Evolutionary conservation across 2,113 vertebrate genomes (phyloP).

Genomic region (Fukomys damarensis): DNA sequence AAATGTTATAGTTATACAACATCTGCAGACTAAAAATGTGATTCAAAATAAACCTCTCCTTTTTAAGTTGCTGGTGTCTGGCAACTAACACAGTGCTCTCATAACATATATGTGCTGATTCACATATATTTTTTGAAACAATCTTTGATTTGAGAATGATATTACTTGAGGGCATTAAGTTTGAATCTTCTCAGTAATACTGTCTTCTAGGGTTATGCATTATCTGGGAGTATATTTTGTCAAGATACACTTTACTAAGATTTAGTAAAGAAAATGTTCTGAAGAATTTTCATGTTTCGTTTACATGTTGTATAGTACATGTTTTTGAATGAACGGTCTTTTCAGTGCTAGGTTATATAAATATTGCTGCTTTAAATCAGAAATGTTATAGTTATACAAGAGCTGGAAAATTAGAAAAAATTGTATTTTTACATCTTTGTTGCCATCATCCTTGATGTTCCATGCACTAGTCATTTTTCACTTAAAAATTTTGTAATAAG

Average conservation of each 20-base stretch:
- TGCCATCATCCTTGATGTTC: not conserved
- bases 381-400: not conserved
- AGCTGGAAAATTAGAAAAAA: not conserved
- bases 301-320: not conserved
- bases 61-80: too few species aligned
- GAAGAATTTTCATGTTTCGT: not conserved
- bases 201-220: not conserved
- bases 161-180: not conserved
- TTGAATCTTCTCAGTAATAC: not conserved
- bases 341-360: not conserved
- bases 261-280: not conserved
- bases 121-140: not conserved
- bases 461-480: not conserved
- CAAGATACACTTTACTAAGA: not conserved
- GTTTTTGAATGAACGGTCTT: not conserved
- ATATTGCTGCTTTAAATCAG: not conserved
- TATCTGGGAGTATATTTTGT: not conserved
- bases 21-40: not conserved
- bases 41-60: too few species aligned
- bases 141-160: not conserved
- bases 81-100: too few species aligned
- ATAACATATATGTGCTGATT: not conserved
- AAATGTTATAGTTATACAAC: not conserved
- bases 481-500: not conserved
- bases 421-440: not conserved